Evolutionary conservation across 2,797 vertebrate genomes (phyloP).

Genomic region (Fundulus diaphanus): DNA sequence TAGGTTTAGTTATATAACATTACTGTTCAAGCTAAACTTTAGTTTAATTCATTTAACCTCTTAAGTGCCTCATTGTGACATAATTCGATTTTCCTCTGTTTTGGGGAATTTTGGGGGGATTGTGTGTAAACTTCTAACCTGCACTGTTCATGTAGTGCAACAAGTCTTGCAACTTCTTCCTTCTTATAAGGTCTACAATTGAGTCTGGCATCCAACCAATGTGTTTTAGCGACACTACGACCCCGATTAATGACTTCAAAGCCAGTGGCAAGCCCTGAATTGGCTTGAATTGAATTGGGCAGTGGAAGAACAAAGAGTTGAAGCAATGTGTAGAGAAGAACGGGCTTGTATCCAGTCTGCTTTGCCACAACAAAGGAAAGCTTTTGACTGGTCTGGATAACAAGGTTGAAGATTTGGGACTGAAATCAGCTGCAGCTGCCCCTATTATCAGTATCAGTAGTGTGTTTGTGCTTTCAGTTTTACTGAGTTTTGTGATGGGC

Average conservation of each 20-base stretch:
- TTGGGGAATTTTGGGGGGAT: no score
- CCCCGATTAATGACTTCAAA: not conserved
- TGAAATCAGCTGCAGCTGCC: slow-evolving; percentile 4
- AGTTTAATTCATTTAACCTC: no score
- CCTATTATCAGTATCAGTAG: slow-evolving; percentile 6
- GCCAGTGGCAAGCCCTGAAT: slow-evolving; percentile 3
- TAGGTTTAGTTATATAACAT: no score
- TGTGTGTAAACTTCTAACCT: not conserved
- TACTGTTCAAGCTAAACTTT: no score
- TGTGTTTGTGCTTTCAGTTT: not conserved
- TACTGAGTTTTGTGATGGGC: not conserved
- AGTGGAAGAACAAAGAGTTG: not conserved
- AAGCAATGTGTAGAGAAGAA: not conserved
- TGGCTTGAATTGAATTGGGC: not conserved
- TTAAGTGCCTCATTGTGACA: no score
- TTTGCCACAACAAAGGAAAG: slow-evolving; percentile 5
- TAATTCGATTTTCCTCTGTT: no score
- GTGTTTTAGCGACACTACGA: slow-evolving; percentile 3
- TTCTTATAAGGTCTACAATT: not conserved
- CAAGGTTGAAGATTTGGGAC: slow-evolving; percentile 9
- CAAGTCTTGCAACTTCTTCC: not conserved
- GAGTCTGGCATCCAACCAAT: not conserved
- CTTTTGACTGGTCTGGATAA: slow-evolving; percentile 10
- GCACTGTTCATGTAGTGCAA: not conserved
- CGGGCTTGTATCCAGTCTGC: not conserved